phyloP scores from a whole-genome alignment of 2,113 vertebrate genomes.

The Tichodroma muraria region DNA sequence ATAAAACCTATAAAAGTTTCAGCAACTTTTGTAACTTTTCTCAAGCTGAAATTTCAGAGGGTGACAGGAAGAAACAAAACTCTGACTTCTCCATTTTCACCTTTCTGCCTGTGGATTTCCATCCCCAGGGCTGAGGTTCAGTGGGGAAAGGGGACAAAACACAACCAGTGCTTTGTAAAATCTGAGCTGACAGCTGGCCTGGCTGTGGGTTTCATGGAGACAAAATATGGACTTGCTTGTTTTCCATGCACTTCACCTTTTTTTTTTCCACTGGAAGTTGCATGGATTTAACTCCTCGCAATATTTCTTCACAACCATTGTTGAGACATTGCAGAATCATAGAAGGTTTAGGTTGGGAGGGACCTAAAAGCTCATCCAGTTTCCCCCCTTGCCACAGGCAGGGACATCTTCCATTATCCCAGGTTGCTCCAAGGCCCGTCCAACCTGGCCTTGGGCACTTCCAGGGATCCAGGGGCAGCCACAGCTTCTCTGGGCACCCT shows the following conservation, averaged over 20 bases:
- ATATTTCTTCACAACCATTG: background rate
- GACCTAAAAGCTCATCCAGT: rapidly evolving
- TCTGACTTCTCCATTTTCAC: background rate
- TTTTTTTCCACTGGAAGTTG: background rate
- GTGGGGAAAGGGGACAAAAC: background rate
- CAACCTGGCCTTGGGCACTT: background rate
- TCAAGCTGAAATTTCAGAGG: background rate
- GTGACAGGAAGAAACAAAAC: background rate
- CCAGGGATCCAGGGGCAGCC: background rate
- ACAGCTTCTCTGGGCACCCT: background rate
- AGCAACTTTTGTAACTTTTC: background rate
- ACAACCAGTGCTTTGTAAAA: background rate
- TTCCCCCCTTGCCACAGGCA: too few relatives aligned
- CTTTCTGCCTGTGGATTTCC: background rate
- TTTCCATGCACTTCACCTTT: background rate
- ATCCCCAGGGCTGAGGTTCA: background rate
- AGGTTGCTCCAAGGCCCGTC: rapidly evolving
- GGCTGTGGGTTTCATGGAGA: background rate
- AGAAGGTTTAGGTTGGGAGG: background rate
- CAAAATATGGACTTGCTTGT: background rate
- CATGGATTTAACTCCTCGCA: background rate
- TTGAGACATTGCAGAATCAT: background rate
- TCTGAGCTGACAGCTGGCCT: background rate
- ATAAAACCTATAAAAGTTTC: rapidly evolving
- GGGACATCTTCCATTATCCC: background rate